Base-by-base conservation (phyloP, 2,113 vertebrate species). In the Eudorcas thomsonii region DNA sequence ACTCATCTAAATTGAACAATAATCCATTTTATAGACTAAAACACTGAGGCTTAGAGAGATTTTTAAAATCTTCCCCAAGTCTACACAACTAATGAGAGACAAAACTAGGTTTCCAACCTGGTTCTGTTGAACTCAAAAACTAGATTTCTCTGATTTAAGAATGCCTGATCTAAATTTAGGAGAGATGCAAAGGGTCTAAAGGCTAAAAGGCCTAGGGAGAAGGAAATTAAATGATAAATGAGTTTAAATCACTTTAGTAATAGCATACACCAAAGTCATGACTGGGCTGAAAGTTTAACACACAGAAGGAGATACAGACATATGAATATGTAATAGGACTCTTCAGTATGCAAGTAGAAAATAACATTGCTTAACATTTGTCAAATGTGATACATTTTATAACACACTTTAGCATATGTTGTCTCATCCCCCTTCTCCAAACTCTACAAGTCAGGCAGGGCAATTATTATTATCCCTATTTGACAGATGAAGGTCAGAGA, bases 401-500 rank as follows among this genome's bases (percentile, higher is more conserved):
- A 60, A 86, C 8, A 33, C 48, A 87, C 30, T 50, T 94, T 33
- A 92, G 67, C 85, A 85, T 59, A 26, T 39, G 33, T 28, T 50
- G 48, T 17, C 67, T 81, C 36, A 28, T 88, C 82, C 62, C n/a
- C 54, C 88, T 54, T 55, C 48, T 55, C 13, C 77, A 21, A 94
- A 36, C n/a, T 82, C 77, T 62, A 67, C 14, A 94, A 95, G 93
- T 90, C 1, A 45, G 21, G 77, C 83, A 88, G 52, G 30, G 28
- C 8, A 39, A 55, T 52, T 55, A n/a, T 59, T 15, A 50, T 52
- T 96, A 86, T 83, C 48, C 30, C 5, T 52, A 93, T 54, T 90
- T 93, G 71, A 57, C 84, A 98, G 91, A 93, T 43, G 83, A 98
- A 84, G 94, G 67, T 95, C 67, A 90, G 64, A 91, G 59, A 96